phyloP scores from a whole-genome alignment of 2,113 vertebrate genomes.

The Choloepus hoffmanni region DNA sequence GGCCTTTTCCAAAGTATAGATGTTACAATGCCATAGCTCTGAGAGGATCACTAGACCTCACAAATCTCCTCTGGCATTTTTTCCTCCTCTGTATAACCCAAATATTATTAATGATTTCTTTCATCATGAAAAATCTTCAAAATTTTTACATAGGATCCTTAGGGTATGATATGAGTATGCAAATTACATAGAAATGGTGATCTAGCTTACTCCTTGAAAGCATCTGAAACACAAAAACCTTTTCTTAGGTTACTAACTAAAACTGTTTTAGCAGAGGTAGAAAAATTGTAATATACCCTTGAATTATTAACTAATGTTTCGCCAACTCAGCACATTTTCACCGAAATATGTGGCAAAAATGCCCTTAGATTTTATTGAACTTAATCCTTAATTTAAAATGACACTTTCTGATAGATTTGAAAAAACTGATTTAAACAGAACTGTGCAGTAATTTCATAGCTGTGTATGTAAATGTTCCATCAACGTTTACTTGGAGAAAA shows the following conservation, averaged over 20 bases:
- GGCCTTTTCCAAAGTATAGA: background rate
- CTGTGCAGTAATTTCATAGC: slow-evolving; percentile 48
- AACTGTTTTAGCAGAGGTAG: slow-evolving; percentile 47
- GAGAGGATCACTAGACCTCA: background rate
- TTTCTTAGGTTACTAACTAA: slow-evolving; percentile 15
- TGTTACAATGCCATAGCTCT: background rate
- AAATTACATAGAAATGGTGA: slow-evolving; percentile 49
- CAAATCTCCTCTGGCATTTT: background rate
- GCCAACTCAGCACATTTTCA: slow-evolving; percentile 64
- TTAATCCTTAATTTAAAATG: slow-evolving; percentile 68
- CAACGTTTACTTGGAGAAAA: slow-evolving; percentile 67
- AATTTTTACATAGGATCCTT: slow-evolving; percentile 21
- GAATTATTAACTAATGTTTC: slow-evolving; percentile 74
- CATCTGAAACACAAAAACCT: slow-evolving; percentile 12
- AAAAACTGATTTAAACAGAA: slow-evolving; percentile 58
- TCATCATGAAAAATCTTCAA: slow-evolving; percentile 12
- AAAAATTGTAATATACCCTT: slow-evolving; percentile 61
- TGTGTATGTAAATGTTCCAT: slow-evolving; percentile 73
- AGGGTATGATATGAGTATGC: background rate
- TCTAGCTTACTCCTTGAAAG: slow-evolving; percentile 3
- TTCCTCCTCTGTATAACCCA: background rate
- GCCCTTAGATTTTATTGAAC: slow-evolving; percentile 67
- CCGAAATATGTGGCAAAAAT: slow-evolving; percentile 53
- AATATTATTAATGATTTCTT: slow-evolving; percentile 47
- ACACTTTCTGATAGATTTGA: slow-evolving; percentile 57